Conservation (phyloP, 2,113 vertebrate species). For the Thermophis baileyi region DNA sequence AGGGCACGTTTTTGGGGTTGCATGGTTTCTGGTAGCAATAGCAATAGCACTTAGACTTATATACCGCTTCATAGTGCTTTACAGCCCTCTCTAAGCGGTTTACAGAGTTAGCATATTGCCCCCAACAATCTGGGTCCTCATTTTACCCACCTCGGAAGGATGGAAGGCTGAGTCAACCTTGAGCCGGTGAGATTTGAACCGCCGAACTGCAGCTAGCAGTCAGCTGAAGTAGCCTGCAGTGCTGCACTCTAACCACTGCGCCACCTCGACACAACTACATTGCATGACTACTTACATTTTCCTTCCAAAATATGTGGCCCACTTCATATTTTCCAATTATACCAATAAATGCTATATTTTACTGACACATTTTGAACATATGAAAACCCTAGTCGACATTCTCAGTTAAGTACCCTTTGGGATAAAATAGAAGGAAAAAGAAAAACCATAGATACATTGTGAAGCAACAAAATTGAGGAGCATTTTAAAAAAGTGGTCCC, state of each 20-base stretch:
- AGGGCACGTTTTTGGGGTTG: constrained; percentile 35
- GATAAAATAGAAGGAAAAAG: too few relatives aligned
- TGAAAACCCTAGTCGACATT: constrained; percentile 30
- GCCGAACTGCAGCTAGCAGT: too few relatives aligned
- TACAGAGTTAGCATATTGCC: too few relatives aligned
- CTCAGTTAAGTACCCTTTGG: neutral
- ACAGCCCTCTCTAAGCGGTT: too few relatives aligned
- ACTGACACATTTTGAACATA: constrained; percentile 44
- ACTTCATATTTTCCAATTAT: constrained; percentile 53
- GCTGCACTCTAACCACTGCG: too few relatives aligned
- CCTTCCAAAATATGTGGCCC: constrained; percentile 28
- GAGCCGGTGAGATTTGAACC: too few relatives aligned
- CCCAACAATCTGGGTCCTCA: too few relatives aligned
- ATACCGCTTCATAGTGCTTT: too few relatives aligned
- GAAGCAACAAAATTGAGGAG: neutral
- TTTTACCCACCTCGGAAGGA: too few relatives aligned
- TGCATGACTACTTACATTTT: constrained; percentile 52
- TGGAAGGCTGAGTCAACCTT: too few relatives aligned
- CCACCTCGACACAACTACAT: constrained; percentile 42
- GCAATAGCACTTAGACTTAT: too few relatives aligned
- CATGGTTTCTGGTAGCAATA: constrained; percentile 34
- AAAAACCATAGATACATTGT: neutral
- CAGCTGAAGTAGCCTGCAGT: too few relatives aligned
- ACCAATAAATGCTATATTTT: constrained; percentile 57
- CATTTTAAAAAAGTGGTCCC: neutral